Conservation (phyloP, 2,888 invertebrate genomes). For the Folsomia candida region DNA sequence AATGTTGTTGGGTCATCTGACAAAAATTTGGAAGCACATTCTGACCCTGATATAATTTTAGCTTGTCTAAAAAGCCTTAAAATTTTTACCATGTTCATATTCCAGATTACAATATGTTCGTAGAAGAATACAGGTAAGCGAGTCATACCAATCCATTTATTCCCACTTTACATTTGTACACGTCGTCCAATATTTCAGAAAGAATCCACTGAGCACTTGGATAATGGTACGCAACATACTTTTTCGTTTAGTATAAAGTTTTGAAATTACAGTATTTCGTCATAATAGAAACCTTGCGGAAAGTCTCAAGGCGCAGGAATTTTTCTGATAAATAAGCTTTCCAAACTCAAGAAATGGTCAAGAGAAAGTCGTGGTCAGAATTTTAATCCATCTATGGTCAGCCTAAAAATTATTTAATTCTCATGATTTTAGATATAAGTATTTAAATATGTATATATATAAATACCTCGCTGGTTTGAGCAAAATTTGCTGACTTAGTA, state of each 20-base stretch:
- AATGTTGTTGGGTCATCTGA: no score
- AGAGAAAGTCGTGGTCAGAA: conserved; percentile 75
- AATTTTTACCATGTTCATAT: no score
- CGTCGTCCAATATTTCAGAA: conserved; percentile 53
- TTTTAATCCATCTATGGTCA: conserved; percentile 76
- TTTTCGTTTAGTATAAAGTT: conserved; percentile 52
- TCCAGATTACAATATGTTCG: conserved; percentile 97
- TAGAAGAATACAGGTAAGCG: conserved; percentile 79
- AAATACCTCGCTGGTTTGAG: no score
- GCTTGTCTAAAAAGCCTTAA: no score
- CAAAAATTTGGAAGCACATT: no score
- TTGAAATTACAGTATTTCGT: conserved; percentile 58
- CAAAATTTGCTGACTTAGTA: no score
- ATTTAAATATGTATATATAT: no score
- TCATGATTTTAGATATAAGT: no score
- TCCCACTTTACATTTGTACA: not conserved
- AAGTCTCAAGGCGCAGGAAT: conserved; percentile 94
- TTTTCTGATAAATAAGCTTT: conserved; percentile 90
- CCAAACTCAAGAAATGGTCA: conserved; percentile 87
- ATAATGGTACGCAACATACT: no score
- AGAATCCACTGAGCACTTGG: conserved; percentile 92
- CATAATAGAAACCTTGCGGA: conserved; percentile 75
- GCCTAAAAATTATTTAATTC: no score
- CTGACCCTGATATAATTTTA: no score
- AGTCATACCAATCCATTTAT: not conserved